Base-by-base conservation (phyloP, 2,797 vertebrate species). In the Gymnoscopelus microlampas region DNA sequence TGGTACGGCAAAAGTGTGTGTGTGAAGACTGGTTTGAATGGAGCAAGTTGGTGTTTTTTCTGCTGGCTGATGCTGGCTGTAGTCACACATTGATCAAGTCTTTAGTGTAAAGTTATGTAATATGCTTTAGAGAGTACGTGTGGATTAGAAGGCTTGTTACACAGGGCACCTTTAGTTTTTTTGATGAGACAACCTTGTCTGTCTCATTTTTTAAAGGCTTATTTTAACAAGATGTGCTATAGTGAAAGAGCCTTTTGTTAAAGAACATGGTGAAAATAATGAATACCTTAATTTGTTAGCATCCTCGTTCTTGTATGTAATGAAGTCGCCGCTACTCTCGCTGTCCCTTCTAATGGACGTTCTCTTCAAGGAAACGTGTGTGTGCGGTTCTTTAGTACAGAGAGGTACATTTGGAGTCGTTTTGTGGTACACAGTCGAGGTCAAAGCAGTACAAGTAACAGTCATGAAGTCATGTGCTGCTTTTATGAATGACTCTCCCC, bases 401-500 rank as follows among this genome's bases (percentile, higher is more conserved):
- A 32, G 8, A 19, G 54, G 11, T 15, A 35, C 24, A 64, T 23
- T 82, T 71, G 53, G 13, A 56, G 14, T 51, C 0, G 4, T 14
- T 71, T 61, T 53, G 44, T 32, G 69, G 79, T 15, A 80, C 53
- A 79, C 69, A 65, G 35, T 70, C 0, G 62, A 68, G 73, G 77
- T 82, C 64, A 75, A 73, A 66, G 70, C 66, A 73, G 81, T 79
- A 68, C 86, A 85, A 88, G 82, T 76, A 85, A 80, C 79, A 78
- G 84, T 80, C 79, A 79, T 89, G 83, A 80, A 87, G 87, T 90
- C 88, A 91, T 90, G 91, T 84, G 89, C 83, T 79, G 66, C 84
- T 89, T 92, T 90, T 91, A 85, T 91, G 89, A 93, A 92, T 90
- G 90, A 90, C 87, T 90, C 85, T 51, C 70, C 81, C 88, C 66